These are phyloP conservation scores for Zeus faber DNA, from an alignment of 2,113 vertebrate species.

Conservation along the genomic window DNA sequence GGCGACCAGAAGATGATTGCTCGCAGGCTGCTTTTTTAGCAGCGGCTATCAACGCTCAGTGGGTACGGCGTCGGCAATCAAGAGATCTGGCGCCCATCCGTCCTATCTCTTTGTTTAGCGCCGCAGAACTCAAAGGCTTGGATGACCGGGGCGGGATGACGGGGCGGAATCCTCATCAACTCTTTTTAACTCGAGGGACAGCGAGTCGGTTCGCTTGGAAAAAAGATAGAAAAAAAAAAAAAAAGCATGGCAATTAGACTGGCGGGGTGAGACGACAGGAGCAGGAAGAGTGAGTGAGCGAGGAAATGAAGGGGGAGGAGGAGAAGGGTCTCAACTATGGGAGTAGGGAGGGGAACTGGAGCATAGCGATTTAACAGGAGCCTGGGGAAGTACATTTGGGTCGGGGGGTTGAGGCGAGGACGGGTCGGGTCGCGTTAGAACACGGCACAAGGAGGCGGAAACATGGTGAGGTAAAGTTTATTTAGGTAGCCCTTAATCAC, in stretches of 20 bases:
- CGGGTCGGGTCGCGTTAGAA: conserved; percentile 27
- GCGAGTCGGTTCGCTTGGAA: conserved; percentile 53
- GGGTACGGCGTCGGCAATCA: neutral
- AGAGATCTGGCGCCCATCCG: conserved; percentile 17
- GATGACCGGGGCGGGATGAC: conserved; percentile 23
- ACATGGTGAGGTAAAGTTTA: too few relatives aligned
- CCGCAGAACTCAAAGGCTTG: conserved; percentile 16
- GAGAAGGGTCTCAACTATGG: too few relatives aligned
- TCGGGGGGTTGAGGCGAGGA: conserved; percentile 39
- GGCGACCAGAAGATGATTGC: conserved; percentile 13
- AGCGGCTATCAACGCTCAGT: conserved; percentile 19
- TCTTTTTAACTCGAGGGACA: conserved; percentile 47
- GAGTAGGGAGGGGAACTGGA: conserved; percentile 40
- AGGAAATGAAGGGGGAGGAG: conserved; percentile 26
- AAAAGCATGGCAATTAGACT: conserved; percentile 55
- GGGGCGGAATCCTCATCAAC: conserved; percentile 41
- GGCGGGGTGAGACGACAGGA: conserved; percentile 34
- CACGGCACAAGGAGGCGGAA: too few relatives aligned
- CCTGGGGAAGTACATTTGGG: conserved; percentile 45
- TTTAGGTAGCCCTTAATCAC: too few relatives aligned
- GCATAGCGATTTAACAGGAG: conserved; percentile 50
- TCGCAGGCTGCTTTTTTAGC: conserved; percentile 18
- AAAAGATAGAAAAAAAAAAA: conserved; percentile 28
- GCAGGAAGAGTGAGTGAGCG: conserved; percentile 13
- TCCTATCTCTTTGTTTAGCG: too few relatives aligned